Percentiles rank a stretch among this genome's conserved stretches.
Conservation (phyloP, 2,888 invertebrate genomes). For the Autographa pulchrina region DNA sequence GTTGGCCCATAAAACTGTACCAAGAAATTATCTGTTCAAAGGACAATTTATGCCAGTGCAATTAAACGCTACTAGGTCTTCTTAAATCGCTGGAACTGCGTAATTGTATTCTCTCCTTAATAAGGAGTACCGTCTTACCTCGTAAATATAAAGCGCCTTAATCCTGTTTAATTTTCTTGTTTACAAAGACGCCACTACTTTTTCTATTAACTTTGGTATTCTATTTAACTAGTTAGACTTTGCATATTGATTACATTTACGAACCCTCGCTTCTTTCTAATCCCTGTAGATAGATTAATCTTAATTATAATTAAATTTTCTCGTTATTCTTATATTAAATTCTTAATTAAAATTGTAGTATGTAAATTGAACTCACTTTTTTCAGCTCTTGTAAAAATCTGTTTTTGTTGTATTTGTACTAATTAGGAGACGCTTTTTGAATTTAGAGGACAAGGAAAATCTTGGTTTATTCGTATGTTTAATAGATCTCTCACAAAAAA, state of each 20-base stretch:
- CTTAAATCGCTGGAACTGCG: slow-evolving; percentile 82
- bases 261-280: slow-evolving; percentile 12
- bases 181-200: slow-evolving; percentile 68
- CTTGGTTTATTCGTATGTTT: not conserved
- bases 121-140: slow-evolving; percentile 79
- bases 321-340: slow-evolving; percentile 7
- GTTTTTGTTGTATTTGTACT: not conserved
- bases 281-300: slow-evolving; percentile 3
- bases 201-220: slow-evolving; percentile 50
- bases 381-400: not conserved
- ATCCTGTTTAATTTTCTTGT: slow-evolving; percentile 80
- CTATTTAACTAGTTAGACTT: slow-evolving; percentile 24
- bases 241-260: slow-evolving; percentile 31
- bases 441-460: not conserved
- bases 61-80: slow-evolving; percentile 82
- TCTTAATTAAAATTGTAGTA: slow-evolving; percentile 31
- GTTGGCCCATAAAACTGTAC: slow-evolving; percentile 72
- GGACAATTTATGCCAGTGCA: slow-evolving; percentile 81
- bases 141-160: slow-evolving; percentile 81
- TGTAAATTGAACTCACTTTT: slow-evolving; percentile 20
- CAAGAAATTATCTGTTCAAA: slow-evolving; percentile 81
- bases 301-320: slow-evolving; percentile 12
- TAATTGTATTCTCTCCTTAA: slow-evolving; percentile 83
- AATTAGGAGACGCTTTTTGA: not conserved
- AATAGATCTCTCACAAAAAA: not conserved